Base-by-base conservation (phyloP, 2,797 vertebrate genomes). In the Microchirus variegatus region DNA sequence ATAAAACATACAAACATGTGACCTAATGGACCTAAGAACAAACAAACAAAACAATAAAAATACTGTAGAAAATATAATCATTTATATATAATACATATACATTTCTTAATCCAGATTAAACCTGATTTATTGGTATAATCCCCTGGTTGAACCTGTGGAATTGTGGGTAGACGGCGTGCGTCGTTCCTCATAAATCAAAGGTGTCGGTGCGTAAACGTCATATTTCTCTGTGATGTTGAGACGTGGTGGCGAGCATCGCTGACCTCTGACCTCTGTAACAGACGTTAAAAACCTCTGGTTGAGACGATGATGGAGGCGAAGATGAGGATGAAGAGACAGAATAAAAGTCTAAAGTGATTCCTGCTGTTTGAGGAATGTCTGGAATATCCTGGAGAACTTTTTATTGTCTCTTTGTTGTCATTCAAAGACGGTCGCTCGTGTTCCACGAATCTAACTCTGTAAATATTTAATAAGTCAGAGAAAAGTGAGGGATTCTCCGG, bases 221-320 rank as follows among this genome's bases (percentile, higher is more conserved):
- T 65, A 12, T 37, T 18, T 68, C 48, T 10, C 7, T 0, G 44
- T 36, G 15, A 55, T 15, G 69, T 53, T 8, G 42, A 35, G 35
- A 38, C 19, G 36, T 5, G 11, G 48, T 55, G 3, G 45, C 18
- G 0, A 17, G 17, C 1, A 51, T 55, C 49, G 22, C n/a, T 14
- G 40, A 73, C 77, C 73, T 77, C n/a, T 74, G 69, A 80, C 68
- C 79, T 49, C 44, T 46, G 0, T 13, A 44, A 0, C 13, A 36
- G 46, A 50, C 69, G 45, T 68, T 50, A 52, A 3, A 50, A 56
- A 22, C 56, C 22, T 48, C 71, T 77, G 10, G 44, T 85, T 75
- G 71, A 53, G 38, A 58, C 60, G 81, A 83, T 71, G 73, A 82
- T 77, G 4, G 17, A 0, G 16, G n/a, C 0, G 31, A 31, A 7